Percentiles rank a stretch among this genome's conserved stretches.
Evolutionary conservation across 2,797 vertebrate species (phyloP).

Genomic region (Squalus acanthias): DNA sequence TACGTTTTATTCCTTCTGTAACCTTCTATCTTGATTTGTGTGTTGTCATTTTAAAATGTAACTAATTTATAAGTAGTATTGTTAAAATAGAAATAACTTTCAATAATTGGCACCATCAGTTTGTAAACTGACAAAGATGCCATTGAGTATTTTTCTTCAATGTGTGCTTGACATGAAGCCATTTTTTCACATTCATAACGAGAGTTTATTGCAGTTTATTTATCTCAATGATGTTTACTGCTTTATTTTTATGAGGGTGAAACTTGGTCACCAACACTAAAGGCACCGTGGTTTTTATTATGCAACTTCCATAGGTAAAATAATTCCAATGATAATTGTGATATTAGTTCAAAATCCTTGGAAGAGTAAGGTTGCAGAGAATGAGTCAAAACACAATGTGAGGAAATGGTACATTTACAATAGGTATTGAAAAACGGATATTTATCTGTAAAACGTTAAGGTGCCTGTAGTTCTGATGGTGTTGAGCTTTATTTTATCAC

Average conservation of each 20-base stretch:
- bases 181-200: neutral
- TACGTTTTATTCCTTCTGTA: neutral
- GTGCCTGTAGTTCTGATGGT: slow-evolving; percentile 36
- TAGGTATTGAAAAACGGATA: neutral
- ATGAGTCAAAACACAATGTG: neutral
- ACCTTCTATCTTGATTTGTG: neutral
- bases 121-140: neutral
- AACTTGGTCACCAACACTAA: neutral
- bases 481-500: neutral
- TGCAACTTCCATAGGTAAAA: neutral
- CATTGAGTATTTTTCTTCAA: neutral
- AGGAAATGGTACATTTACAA: too few relatives aligned
- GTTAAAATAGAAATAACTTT: neutral
- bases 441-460: neutral
- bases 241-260: neutral
- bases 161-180: neutral
- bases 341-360: neutral
- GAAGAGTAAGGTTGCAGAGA: neutral
- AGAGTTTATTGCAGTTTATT: neutral
- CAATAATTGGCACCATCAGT: neutral
- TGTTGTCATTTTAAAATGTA: neutral
- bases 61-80: neutral
- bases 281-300: neutral
- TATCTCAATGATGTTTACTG: neutral
- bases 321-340: neutral